These are phyloP conservation scores for Pomphorhynchus laevis DNA, from an alignment of 1,140 invertebrate species.

Conservation along the genomic window DNA sequence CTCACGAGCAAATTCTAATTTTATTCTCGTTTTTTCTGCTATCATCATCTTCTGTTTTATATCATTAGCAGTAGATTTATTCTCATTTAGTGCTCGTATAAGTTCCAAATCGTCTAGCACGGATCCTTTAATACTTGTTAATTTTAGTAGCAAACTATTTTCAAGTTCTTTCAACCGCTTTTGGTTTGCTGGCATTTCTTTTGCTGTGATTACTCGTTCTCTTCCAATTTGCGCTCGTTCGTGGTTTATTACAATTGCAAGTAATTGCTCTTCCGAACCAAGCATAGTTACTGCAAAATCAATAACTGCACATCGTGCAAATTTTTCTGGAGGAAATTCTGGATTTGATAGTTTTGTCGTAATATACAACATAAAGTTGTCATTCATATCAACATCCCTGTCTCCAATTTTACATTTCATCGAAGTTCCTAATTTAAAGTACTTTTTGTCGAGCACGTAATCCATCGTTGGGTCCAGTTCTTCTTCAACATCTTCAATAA, in stretches of 20 bases:
- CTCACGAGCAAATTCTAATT: constrained; percentile 60
- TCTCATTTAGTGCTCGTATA: constrained; percentile 53
- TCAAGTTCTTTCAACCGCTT: constrained; percentile 72
- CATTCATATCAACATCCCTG: constrained; percentile 18
- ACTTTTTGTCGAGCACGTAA: constrained; percentile 17
- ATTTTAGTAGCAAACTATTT: constrained; percentile 44
- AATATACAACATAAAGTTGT: constrained; percentile 20
- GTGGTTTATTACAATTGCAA: constrained; percentile 20
- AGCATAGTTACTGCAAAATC: constrained; percentile 21
- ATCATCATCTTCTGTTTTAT: constrained; percentile 62
- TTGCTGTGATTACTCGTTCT: too few species aligned
- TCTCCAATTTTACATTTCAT: constrained; percentile 15
- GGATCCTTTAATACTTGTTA: constrained; percentile 60
- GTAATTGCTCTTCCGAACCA: constrained; percentile 20
- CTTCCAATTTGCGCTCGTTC: too few species aligned
- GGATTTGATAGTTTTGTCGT: constrained; percentile 19
- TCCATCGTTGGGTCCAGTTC: constrained; percentile 19
- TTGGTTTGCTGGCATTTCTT: constrained; percentile 34
- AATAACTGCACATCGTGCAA: constrained; percentile 19
- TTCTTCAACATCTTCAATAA: constrained; percentile 20
- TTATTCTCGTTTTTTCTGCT: constrained; percentile 53
- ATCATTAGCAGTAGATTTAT: constrained; percentile 48
- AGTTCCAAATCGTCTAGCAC: constrained; percentile 73
- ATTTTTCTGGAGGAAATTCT: constrained; percentile 20
- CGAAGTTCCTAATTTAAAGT: constrained; percentile 16